These are phyloP conservation scores for Sebastes cheni DNA, from an alignment of 2,797 vertebrate genomes.

Conservation along the genomic window DNA sequence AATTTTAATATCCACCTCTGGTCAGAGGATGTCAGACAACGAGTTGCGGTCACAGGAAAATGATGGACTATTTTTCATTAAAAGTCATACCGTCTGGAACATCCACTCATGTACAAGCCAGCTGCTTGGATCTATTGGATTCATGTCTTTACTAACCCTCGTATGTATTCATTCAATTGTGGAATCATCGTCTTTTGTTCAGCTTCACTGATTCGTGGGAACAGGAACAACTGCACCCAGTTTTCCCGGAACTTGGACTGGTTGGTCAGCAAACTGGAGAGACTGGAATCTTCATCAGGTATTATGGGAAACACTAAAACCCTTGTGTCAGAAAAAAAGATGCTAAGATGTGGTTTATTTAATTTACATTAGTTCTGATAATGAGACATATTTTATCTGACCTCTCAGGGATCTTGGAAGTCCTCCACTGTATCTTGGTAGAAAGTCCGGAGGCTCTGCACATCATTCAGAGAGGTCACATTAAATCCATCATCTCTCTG, in stretches of 20 bases:
- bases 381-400: background rate
- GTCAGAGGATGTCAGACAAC: background rate
- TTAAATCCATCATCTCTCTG: constrained; percentile 96
- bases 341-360: background rate
- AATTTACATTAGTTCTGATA: background rate
- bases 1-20: constrained; percentile 9
- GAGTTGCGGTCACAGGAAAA: background rate
- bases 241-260: constrained; percentile 97
- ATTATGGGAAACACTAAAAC: constrained; percentile 10
- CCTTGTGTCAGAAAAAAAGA: background rate
- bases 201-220: constrained; percentile 96
- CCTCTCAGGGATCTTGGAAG: constrained; percentile 92
- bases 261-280: constrained; percentile 97
- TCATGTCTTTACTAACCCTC: background rate
- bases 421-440: constrained; percentile 94
- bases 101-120: background rate
- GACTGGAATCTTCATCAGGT: constrained; percentile 98
- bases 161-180: background rate
- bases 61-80: background rate
- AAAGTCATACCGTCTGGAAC: background rate
- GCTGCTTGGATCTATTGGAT: background rate
- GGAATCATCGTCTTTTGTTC: constrained; percentile 32
- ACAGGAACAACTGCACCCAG: constrained; percentile 96
- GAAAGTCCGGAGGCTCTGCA: constrained; percentile 99
- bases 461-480: constrained; percentile 93